phyloP scores from a whole-genome alignment of 2,888 invertebrate genomes.

The Biston betularia region DNA sequence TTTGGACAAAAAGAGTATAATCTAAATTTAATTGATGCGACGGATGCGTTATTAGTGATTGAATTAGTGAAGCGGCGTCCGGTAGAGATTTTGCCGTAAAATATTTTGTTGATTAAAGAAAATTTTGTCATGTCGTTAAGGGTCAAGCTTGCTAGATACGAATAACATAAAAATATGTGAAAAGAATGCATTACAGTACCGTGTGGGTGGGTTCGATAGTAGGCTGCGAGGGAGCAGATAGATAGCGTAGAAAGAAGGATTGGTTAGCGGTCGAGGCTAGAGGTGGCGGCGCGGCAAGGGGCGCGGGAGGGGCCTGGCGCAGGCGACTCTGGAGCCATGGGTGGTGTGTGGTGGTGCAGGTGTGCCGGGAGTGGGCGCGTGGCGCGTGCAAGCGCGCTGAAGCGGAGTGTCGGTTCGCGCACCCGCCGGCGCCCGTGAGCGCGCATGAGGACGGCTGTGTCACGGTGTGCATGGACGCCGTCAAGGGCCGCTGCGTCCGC shows the following conservation, averaged over 20 bases:
- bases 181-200: not conserved
- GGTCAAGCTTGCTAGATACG: not conserved
- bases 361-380: slow-evolving; percentile 99
- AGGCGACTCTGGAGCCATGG: slow-evolving; percentile 67
- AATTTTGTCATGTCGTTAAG: not conserved
- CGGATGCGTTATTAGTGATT: slow-evolving; percentile 74
- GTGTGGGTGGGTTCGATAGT: slow-evolving; percentile 16
- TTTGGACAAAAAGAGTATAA: slow-evolving; percentile 28
- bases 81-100: slow-evolving; percentile 58
- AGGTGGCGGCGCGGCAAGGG: slow-evolving; percentile 39
- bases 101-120: slow-evolving; percentile 2
- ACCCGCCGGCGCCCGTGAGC: slow-evolving; percentile 98
- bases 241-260: not conserved
- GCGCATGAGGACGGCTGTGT: slow-evolving; percentile 99
- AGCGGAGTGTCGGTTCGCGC: slow-evolving; percentile 99
- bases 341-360: slow-evolving; percentile 89
- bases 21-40: slow-evolving; percentile 65
- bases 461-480: slow-evolving; percentile 99
- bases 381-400: slow-evolving; percentile 99
- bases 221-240: slow-evolving; percentile 1
- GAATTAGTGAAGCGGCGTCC: slow-evolving; percentile 75
- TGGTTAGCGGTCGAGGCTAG: not conserved
- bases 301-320: slow-evolving; percentile 46
- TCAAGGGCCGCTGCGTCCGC: slow-evolving; percentile 99
- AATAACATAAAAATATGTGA: not conserved